Conservation (phyloP, 2,113 vertebrate species). For the Myodes glareolus region DNA sequence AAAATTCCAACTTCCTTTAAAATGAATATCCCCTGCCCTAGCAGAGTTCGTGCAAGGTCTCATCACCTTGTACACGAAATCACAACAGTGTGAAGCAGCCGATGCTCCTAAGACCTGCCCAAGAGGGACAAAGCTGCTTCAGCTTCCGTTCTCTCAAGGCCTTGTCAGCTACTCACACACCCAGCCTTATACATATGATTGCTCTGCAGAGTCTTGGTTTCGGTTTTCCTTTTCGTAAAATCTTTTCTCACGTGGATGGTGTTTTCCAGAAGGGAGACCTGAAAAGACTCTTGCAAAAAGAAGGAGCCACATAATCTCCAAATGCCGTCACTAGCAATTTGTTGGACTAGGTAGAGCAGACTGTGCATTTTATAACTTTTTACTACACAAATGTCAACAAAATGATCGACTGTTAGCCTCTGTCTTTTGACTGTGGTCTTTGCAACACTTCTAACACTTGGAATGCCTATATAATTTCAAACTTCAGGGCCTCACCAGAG, state of each 20-base stretch:
- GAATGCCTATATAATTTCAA: neutral
- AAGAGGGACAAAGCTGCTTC: neutral
- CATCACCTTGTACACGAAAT: neutral
- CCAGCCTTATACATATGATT: neutral
- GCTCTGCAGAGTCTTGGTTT: neutral
- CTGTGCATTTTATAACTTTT: neutral
- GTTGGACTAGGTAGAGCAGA: neutral
- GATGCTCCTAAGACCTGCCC: slow-evolving; percentile 5
- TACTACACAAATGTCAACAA: neutral
- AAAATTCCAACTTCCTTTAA: neutral
- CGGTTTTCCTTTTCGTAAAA: slow-evolving; percentile 41
- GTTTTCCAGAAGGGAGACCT: neutral
- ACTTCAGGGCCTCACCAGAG: neutral
- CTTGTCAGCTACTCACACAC: neutral
- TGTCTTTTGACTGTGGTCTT: neutral
- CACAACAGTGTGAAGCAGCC: neutral
- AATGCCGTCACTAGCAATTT: neutral
- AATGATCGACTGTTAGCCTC: neutral
- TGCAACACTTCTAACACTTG: neutral
- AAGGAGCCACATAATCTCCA: neutral
- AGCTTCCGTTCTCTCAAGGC: neutral
- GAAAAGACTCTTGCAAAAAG: neutral
- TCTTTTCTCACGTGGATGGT: neutral
- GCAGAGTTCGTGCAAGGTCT: neutral
- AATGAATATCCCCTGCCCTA: neutral